These are phyloP conservation scores for Anaspis maculata DNA, from an alignment of 2,888 invertebrate genomes.

Conservation along the genomic window DNA sequence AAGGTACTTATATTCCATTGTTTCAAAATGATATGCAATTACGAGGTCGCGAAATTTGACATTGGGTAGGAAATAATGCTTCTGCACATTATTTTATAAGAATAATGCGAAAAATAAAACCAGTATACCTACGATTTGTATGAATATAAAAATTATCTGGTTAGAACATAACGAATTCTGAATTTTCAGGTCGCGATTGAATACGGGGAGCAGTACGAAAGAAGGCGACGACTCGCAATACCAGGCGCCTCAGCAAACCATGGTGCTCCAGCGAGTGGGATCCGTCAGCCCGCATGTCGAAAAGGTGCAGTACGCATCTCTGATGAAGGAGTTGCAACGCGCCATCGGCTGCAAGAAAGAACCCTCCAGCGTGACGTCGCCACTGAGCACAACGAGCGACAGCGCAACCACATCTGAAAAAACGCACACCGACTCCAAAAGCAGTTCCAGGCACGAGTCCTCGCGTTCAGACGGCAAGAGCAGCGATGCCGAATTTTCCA, in stretches of 20 bases:
- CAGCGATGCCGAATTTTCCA: conserved; percentile 44
- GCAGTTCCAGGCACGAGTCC: conserved; percentile 31
- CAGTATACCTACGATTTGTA: too few species aligned
- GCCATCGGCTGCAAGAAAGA: conserved; percentile 41
- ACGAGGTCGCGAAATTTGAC: too few species aligned
- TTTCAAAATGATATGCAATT: too few species aligned
- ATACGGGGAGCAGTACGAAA: conserved; percentile 23
- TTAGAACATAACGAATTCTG: too few species aligned
- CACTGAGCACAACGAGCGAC: too few species aligned
- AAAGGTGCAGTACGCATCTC: conserved; percentile 44
- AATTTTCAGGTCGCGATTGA: too few species aligned
- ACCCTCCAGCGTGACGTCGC: conserved; percentile 27
- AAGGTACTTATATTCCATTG: too few species aligned
- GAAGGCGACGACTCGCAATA: conserved; percentile 25
- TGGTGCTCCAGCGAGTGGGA: conserved; percentile 29
- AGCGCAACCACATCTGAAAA: conserved; percentile 33
- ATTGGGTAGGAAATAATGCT: too few species aligned
- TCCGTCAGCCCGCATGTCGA: conserved; percentile 33
- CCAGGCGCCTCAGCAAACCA: conserved; percentile 34
- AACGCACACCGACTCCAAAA: conserved; percentile 31
- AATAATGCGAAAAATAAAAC: too few species aligned
- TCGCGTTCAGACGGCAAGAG: conserved; percentile 35
- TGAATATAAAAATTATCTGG: too few species aligned
- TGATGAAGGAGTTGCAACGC: conserved; percentile 44
- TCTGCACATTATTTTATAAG: too few species aligned